Evolutionary conservation across 2,888 invertebrate genomes (phyloP), one percentile per base, ranked within the genome.

Genomic region (Brenthis hecate): DNA sequence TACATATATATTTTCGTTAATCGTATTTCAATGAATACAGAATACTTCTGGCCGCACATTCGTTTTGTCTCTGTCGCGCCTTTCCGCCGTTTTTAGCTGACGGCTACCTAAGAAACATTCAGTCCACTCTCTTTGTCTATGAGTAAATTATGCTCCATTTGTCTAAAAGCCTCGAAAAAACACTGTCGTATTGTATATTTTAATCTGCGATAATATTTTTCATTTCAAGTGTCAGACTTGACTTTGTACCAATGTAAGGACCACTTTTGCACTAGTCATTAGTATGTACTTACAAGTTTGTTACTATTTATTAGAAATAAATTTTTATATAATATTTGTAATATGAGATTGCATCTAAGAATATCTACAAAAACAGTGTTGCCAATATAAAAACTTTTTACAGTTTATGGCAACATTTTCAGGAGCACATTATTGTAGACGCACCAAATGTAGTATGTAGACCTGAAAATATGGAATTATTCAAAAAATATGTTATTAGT

Each of bases 251-350:
- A 63, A 16, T 19, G 19, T 63, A 63, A 68, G 66, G 69, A 71
- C 71, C 71, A 71, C 71, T 71, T 71, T 71, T 69, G 71, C 71
- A 71, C 71, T 66, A 71, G 71, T 71, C 69, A 56, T 69, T 50
- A 19, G 36, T 67, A 66, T 66, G 48, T 32, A 14, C 43, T 23
- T 43, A 48, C 11, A 47, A 13, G 23, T 53, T 53, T 19, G 55
- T 61, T 56, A 50, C 50, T 54, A 56, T 6, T 13, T 28, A 50
- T 43, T 43, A 43, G 36, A 43, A 43, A 60, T 50, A 60, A 28
- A 50, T 50, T 32, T 60, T 48, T 60, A 60, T 60, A 60, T 50
- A 32, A 50, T 50, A 32, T 60, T 32, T 60, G 32, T 28, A 50
- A 32, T 60, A 11, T 60, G 50, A 60, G 48, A 28, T 50, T 60